These are phyloP conservation scores for Varecia variegata DNA, from an alignment of 2,797 vertebrate genomes.

Conservation along the genomic window DNA sequence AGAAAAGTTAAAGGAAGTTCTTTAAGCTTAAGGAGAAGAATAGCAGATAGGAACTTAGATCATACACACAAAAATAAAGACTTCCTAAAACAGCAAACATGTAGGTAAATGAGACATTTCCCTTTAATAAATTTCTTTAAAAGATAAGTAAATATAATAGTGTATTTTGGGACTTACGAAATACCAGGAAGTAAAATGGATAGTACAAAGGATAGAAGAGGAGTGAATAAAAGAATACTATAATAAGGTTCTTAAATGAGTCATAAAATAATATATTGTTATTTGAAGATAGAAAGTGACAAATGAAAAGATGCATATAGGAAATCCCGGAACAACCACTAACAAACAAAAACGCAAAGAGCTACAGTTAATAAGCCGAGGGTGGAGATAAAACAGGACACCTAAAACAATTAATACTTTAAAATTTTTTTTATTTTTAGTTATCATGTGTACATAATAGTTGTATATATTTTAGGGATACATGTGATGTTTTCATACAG, in stretches of 20 bases:
- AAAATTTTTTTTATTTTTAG: not conserved
- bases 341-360: not conserved
- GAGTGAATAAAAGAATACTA: not conserved
- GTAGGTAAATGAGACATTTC: not conserved
- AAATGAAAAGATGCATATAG: not conserved
- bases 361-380: not conserved
- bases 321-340: not conserved
- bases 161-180: too few species aligned
- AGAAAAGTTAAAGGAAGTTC: too few species aligned
- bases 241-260: not conserved
- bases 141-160: too few species aligned
- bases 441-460: too few species aligned
- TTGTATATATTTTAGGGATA: too few species aligned
- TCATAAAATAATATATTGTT: not conserved
- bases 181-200: too few species aligned
- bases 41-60: not conserved
- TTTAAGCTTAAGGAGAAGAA: not conserved
- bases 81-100: not conserved
- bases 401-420: not conserved
- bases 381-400: not conserved
- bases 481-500: too few species aligned
- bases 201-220: too few species aligned
- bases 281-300: not conserved
- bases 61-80: not conserved
- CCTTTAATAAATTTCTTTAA: too few species aligned